Base-by-base conservation (phyloP, 2,888 invertebrate species). In the Thumatha senex region DNA sequence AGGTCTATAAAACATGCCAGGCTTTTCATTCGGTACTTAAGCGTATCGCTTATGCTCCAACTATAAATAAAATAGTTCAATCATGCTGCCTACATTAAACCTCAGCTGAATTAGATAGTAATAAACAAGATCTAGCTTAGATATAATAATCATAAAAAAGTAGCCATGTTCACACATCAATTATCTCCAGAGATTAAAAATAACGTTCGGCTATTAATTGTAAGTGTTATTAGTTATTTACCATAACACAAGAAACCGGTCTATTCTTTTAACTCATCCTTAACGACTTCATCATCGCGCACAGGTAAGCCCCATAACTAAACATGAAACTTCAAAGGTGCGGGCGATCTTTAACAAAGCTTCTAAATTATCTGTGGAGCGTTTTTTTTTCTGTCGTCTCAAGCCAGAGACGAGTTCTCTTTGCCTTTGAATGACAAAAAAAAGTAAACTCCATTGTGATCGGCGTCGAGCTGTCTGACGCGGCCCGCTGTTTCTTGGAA, bases 401-500 rank as follows among this genome's bases (percentile, higher is more conserved):
- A 74, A 72, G 78, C 72, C 70, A 74, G 76, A 79, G 80, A 78
- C 79, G 78, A 73, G 81, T 83, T 76, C 72, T 76, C 74, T 72
- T 76, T 74, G 76, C 78, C 76, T 80, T 74, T 68, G 63, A 74
- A 71, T 72, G 74, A 80, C 76, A 84, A 84, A 88, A 80, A 30
- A 88, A 88, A 77, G 74, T 69, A 67, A 76, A 73, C 67, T 67
- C 86, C 76, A 86, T 89, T 89, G 89, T 89, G 76, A 69, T 75
- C 64, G 84, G 89, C 90, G 90, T 80, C 90, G 87, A 78, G 89
- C 90, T 77, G 90, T 90, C 90, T 90, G 89, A 78, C 70, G 58
- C 76, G 72, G 62, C 67, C 78, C 78, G 79, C 72, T 72, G 80
- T 68, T 89, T 89, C 89, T 84, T 55, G 84, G 89, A 88, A 87